These are phyloP conservation scores for Platichthys flesus DNA, from an alignment of 2,113 vertebrate species.

Conservation along the genomic window DNA sequence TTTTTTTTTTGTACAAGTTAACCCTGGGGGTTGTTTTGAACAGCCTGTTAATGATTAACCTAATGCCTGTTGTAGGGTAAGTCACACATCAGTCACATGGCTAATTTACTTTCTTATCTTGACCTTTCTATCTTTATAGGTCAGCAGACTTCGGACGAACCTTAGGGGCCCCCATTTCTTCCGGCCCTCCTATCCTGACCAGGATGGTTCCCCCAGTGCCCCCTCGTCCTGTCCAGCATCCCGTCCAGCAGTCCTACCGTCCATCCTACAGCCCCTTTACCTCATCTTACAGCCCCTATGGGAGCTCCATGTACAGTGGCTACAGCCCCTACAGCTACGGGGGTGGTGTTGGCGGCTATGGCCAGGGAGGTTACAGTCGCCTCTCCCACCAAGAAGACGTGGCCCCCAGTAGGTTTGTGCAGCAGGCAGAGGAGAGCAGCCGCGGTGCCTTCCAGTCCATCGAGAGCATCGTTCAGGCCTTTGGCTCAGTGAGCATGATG, in stretches of 20 bases:
- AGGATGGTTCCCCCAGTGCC: slow-evolving; percentile 90
- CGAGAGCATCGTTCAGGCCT: slow-evolving; percentile 97
- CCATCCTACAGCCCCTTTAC: slow-evolving; percentile 88
- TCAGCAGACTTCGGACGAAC: slow-evolving; percentile 86
- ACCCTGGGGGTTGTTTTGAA: not conserved
- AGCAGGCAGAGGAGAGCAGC: slow-evolving; percentile 97
- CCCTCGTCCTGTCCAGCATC: slow-evolving; percentile 88
- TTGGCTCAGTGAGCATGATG: slow-evolving; percentile 98
- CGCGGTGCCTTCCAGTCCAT: slow-evolving; percentile 97
- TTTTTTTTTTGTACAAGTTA: not conserved
- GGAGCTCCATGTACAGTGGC: slow-evolving; percentile 67
- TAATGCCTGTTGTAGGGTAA: not conserved
- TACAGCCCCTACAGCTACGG: slow-evolving; percentile 84
- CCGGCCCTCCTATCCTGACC: slow-evolving; percentile 85
- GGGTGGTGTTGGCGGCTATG: slow-evolving; percentile 69
- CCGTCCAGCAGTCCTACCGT: slow-evolving; percentile 88
- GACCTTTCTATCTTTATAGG: slow-evolving; percentile 69
- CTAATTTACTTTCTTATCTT: not conserved
- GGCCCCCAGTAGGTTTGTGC: slow-evolving; percentile 94
- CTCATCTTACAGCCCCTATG: slow-evolving; percentile 88
- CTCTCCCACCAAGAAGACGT: slow-evolving; percentile 85
- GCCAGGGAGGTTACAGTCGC: slow-evolving; percentile 87
- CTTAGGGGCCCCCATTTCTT: slow-evolving; percentile 72
- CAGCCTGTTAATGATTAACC: not conserved
- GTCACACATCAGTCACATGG: too few species aligned